phyloP scores from a whole-genome alignment of 2,797 vertebrate species.

The Acanthornis magna region DNA sequence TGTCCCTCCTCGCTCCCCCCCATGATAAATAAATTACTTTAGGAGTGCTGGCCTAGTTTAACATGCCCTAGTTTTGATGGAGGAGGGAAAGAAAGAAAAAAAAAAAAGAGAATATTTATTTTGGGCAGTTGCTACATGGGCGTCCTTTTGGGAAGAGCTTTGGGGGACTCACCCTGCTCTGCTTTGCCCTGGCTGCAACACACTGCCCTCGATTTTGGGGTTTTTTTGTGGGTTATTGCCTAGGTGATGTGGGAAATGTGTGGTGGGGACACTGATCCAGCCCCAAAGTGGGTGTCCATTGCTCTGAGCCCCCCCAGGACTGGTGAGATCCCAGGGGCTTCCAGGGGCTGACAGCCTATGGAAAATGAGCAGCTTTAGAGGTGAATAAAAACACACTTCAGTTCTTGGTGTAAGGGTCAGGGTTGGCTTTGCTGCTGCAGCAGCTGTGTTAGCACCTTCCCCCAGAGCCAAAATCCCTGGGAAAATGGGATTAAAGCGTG shows the following conservation, averaged over 20 bases:
- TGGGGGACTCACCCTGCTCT: neutral
- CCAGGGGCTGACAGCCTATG: neutral
- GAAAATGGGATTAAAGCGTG: neutral
- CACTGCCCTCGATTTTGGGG: neutral
- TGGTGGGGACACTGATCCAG: neutral
- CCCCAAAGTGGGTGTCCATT: neutral
- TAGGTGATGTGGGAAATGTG: neutral
- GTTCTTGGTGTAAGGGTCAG: rapidly evolving
- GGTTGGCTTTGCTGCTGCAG: neutral
- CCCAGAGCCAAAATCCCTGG: rapidly evolving
- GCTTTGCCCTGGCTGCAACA: neutral
- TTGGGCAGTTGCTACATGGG: conserved; percentile 9
- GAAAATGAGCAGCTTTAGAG: neutral
- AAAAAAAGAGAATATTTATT: neutral
- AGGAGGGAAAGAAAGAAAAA: neutral
- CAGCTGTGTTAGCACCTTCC: neutral
- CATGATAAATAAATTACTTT: conserved; percentile 48
- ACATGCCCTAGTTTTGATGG: conserved; percentile 41
- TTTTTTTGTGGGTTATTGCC: neutral
- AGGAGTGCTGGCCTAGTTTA: conserved; percentile 57
- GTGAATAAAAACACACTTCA: neutral
- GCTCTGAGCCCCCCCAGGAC: no score
- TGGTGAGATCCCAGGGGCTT: rapidly evolving
- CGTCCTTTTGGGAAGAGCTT: neutral
- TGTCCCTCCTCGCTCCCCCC: neutral